These are phyloP conservation scores for Caligus rogercresseyi DNA, from an alignment of 1,140 invertebrate species.

Conservation along the genomic window DNA sequence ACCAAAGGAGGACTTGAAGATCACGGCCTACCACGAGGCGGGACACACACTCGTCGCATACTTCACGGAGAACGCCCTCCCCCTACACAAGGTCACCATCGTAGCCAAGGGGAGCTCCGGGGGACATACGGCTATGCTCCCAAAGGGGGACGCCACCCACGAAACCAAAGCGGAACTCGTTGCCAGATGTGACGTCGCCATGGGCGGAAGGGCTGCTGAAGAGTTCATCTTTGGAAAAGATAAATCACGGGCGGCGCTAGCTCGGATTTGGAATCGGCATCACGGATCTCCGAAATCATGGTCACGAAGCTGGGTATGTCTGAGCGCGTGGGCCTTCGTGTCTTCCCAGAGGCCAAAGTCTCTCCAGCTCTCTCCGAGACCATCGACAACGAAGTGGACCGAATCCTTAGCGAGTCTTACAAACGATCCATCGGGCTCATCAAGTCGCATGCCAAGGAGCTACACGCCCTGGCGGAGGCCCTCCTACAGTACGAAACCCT, in stretches of 20 bases:
- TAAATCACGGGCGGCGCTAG: slow-evolving; percentile 79
- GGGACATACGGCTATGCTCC: slow-evolving; percentile 75
- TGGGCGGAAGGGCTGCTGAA: slow-evolving; percentile 93
- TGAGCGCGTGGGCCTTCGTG: slow-evolving; percentile 75
- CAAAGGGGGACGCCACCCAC: slow-evolving; percentile 73
- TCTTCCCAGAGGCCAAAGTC: slow-evolving; percentile 40
- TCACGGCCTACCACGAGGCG: slow-evolving; percentile 93
- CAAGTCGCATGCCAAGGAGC: slow-evolving; percentile 66
- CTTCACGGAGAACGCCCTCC: slow-evolving; percentile 73
- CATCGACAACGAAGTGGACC: slow-evolving; percentile 82
- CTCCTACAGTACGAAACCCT: slow-evolving; percentile 91
- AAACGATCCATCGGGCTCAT: slow-evolving; percentile 79
- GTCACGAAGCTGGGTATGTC: slow-evolving; percentile 95
- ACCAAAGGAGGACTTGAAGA: slow-evolving; percentile 69
- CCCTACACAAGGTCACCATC: slow-evolving; percentile 82
- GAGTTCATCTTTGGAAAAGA: slow-evolving; percentile 87
- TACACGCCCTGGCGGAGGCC: slow-evolving; percentile 75
- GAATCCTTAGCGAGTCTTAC: slow-evolving; percentile 82
- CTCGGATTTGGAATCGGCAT: slow-evolving; percentile 41
- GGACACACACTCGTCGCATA: slow-evolving; percentile 89
- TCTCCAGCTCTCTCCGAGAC: slow-evolving; percentile 43
- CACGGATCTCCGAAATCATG: slow-evolving; percentile 39
- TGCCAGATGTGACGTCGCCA: slow-evolving; percentile 84
- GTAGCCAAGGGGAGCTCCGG: slow-evolving; percentile 69
- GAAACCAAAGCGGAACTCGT: slow-evolving; percentile 68